Base-by-base conservation (phyloP, 1,140 invertebrate genomes). In the Drosophila subpulchrella region DNA sequence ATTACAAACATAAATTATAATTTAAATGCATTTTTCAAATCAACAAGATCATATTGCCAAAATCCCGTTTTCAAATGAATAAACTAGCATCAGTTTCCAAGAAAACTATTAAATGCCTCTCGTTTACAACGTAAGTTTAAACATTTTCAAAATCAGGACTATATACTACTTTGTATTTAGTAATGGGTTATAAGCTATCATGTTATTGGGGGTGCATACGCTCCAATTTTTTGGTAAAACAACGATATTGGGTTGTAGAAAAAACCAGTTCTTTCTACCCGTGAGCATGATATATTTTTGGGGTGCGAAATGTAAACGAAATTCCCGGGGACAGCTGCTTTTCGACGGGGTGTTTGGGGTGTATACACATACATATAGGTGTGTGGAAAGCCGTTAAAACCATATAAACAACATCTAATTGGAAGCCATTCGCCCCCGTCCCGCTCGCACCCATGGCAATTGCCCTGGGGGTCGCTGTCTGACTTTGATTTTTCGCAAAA, bases 401-500 rank as follows among this genome's bases (percentile, higher is more conserved):
- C 73, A 67, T 76, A 76, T 76, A 76, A 76, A 76, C 73, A 76
- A 76, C 41, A 41, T 76, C 47, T 76, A 76, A 76, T 75, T 75
- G 72, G 51, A 76, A 59, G 46, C 44, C 55, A 59, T 57, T 38
- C 42, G 27, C 15, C 30, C 32, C 38, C n/a, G 32, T 48, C 47
- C 47, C 32, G 48, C 39, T 47, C 73, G 11, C 48, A 59, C 73
- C 27, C 51, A 34, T 48, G 39, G 66, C 51, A 72, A 71, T 71
- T 39, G 47, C 50, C 51, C 44, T 44, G 47, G 60, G 51, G 48
- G 58, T 51, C 46, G 55, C 48, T 56, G 50, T 48, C 51, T 63
- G 72, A 78, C 79, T 78, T 59, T 68, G 73, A 70, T 70, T 70
- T 75, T 62, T 82, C 38, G 81, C 61, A 55, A 80, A 75, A 80